phyloP scores from a whole-genome alignment of 2,888 invertebrate genomes.

The Cryptocephalus primarius region DNA sequence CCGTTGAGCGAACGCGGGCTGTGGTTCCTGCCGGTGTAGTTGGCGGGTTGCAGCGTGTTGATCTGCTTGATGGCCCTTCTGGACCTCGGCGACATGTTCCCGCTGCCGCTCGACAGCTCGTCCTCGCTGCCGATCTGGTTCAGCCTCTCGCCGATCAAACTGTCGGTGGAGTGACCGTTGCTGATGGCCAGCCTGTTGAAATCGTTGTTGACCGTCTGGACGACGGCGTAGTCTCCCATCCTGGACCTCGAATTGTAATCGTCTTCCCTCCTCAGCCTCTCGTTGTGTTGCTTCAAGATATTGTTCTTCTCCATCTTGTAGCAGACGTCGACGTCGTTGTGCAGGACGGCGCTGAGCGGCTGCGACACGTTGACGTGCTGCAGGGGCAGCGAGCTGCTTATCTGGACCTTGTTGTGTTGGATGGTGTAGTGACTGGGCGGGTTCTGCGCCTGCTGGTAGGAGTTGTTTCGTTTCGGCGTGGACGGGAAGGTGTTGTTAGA shows the following conservation, averaged over 20 bases:
- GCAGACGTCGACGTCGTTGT: conserved; percentile 32
- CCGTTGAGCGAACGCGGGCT: conserved; percentile 49
- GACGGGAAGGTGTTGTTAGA: conserved; percentile 32
- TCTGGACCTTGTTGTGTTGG: conserved; percentile 35
- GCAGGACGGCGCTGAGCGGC: conserved; percentile 31
- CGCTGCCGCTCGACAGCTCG: conserved; percentile 43
- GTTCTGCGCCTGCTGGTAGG: conserved; percentile 25
- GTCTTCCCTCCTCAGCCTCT: conserved; percentile 34
- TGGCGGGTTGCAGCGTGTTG: conserved; percentile 10
- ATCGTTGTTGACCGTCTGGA: conserved; percentile 22
- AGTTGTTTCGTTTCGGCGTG: conserved; percentile 33
- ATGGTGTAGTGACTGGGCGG: conserved; percentile 28
- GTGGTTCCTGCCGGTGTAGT: conserved; percentile 45
- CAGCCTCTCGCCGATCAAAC: conserved; percentile 39
- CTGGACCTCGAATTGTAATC: conserved; percentile 32
- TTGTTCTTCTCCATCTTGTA: conserved; percentile 30
- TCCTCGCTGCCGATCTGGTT: conserved; percentile 41
- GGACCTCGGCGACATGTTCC: conserved; percentile 43
- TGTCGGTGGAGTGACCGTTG: conserved; percentile 42
- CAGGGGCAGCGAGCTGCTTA: conserved; percentile 37
- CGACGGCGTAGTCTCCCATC: conserved; percentile 22
- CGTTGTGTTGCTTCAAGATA: conserved; percentile 32
- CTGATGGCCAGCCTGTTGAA: conserved; percentile 33
- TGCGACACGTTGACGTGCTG: conserved; percentile 34
- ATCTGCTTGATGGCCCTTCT: conserved; percentile 39